Evolutionary conservation across 2,797 vertebrate species (phyloP).

Genomic region (Sebastes matsubarae): DNA sequence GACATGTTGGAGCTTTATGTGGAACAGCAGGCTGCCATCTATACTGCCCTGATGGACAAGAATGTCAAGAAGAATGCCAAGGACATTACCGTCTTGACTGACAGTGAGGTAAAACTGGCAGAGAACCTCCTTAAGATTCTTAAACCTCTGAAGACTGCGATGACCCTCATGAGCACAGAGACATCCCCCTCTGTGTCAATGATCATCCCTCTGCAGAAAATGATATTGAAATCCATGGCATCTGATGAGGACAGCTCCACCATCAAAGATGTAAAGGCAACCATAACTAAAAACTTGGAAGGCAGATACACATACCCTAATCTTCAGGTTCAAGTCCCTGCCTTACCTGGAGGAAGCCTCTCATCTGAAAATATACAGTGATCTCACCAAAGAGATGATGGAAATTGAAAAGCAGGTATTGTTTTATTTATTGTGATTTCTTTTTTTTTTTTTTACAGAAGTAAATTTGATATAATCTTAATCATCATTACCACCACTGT

Average conservation of each 20-base stretch:
- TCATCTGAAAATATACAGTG: neutral
- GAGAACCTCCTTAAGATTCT: slow-evolving; percentile 23
- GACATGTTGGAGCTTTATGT: slow-evolving; percentile 16
- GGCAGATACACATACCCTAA: neutral
- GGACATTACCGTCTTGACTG: neutral
- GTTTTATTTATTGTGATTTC: neutral
- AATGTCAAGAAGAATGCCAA: neutral
- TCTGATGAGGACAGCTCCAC: neutral
- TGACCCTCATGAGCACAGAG: slow-evolving; percentile 21
- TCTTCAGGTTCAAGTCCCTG: slow-evolving; percentile 35
- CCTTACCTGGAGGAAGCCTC: slow-evolving; percentile 23
- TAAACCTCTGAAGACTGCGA: slow-evolving; percentile 1
- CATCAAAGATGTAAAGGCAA: neutral
- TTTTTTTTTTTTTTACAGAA: neutral
- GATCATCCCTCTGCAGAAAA: neutral
- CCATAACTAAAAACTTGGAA: neutral
- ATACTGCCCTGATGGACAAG: slow-evolving; percentile 27
- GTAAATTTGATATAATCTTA: neutral
- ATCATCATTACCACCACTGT: neutral
- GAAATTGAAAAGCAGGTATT: slow-evolving; percentile 16
- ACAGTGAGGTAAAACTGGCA: slow-evolving; percentile 17
- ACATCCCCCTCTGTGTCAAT: neutral
- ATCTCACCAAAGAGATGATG: slow-evolving; percentile 13
- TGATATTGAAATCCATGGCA: neutral
- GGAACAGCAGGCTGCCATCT: slow-evolving; percentile 22